Percentiles rank a stretch among this genome's conserved stretches.
Evolutionary conservation across 1,140 invertebrate species (phyloP).

Genomic region (Propsilocerus akamusi): DNA sequence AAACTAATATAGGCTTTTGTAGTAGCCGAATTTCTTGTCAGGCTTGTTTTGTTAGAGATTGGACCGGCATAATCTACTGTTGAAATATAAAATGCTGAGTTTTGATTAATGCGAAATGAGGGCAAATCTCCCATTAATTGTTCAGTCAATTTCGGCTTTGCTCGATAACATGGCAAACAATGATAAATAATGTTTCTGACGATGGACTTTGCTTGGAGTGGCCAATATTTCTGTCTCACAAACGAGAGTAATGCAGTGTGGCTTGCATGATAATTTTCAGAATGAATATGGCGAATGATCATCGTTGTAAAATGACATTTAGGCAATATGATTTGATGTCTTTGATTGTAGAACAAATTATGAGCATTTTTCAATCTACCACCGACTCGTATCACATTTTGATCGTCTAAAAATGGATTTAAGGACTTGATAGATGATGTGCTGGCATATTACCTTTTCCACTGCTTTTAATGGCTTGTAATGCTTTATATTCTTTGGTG

Average conservation of each 20-base stretch:
- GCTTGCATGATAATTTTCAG: too few relatives aligned
- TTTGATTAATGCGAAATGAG: slow-evolving; percentile 7
- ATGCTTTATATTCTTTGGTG: too few relatives aligned
- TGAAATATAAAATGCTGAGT: background rate
- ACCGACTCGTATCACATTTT: slow-evolving; percentile 13
- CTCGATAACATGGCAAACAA: slow-evolving; percentile 10
- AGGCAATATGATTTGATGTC: slow-evolving; percentile 8
- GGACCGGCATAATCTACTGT: slow-evolving; percentile 8
- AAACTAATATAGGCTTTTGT: slow-evolving; percentile 14
- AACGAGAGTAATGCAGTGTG: too few relatives aligned
- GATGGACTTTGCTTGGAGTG: slow-evolving; percentile 10
- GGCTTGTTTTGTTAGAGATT: slow-evolving; percentile 3
- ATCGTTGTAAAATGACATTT: too few relatives aligned
- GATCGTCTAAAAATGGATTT: slow-evolving; percentile 10
- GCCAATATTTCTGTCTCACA: slow-evolving; percentile 14
- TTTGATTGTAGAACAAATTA: slow-evolving; percentile 6
- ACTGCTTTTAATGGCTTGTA: too few relatives aligned
- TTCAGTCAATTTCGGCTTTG: slow-evolving; percentile 7
- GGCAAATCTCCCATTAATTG: slow-evolving; percentile 22
- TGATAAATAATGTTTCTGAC: slow-evolving; percentile 10
- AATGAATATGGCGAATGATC: too few relatives aligned
- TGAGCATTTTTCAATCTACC: slow-evolving; percentile 12
- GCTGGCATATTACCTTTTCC: too few relatives aligned
- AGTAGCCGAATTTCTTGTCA: background rate
- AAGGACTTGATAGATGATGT: too few relatives aligned